Evolutionary conservation across 2,113 vertebrate species (phyloP), one percentile per base, ranked within the genome.

Genomic region (Phodopus roborovskii): DNA sequence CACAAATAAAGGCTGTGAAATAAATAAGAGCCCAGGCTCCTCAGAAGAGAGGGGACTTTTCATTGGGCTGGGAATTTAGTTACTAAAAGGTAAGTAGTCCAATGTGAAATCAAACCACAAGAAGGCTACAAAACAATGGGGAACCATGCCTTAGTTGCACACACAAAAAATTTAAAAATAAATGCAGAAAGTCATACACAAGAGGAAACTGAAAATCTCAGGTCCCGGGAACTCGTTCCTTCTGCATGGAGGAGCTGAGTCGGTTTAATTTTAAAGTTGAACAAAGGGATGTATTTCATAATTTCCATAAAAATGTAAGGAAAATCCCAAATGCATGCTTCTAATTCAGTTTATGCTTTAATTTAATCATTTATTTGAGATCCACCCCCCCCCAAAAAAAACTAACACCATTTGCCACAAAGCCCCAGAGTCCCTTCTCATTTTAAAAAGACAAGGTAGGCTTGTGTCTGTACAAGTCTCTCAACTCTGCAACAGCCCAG

Each of bases 1-100:
- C 82, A 97, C 94, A 97, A 97, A 98, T 97, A 96, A 97, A 95
- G 91, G 68, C 83, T 94, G 81, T 5, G 50, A 95, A 95, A 96
- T 26, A 62, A 48, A 33, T 75, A 78, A 90, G 94, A 96, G 66
- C 45, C 85, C n/a, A 64, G 87, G 82, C 92, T 97, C 88, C 92
- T 95, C 70, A 73, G 74, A 82, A 92, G 75, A 97, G 84, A 91
- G 60, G 94, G 77, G 87, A 74, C 33, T 90, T 93, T 95, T 96
- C 0, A 2, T 33, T 87, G 92, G 58, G 62, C 77, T 77, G 79
- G 89, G 86, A 84, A 93, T 95, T 94, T 77, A 74, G 88, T 96
- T 94, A 82, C 82, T 94, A 92, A 95, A 96, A 97, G 95, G 94
- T 96, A 56, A 83, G 58, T 45, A 92, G 94, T 50, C 79, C 28